Base-by-base conservation (phyloP, 2,113 vertebrate species). In the Crotalus tigris region DNA sequence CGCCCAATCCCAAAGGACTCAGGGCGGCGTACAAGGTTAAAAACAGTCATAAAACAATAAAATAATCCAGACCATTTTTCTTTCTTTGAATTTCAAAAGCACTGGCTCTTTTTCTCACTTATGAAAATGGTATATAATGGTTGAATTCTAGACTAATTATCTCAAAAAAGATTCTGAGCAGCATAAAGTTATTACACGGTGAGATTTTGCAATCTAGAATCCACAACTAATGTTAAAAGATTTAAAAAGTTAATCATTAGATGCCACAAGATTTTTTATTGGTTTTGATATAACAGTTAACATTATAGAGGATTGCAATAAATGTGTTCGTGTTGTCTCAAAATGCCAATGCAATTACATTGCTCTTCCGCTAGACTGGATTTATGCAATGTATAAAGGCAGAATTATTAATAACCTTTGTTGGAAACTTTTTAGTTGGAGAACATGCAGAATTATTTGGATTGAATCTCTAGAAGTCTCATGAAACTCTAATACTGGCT, bases 121-220 rank as follows among this genome's bases (percentile, higher is more conserved):
- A 53, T 24, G 88, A 64, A 96, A 95, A 90, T 59, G 94, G 90
- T 89, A 91, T 95, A 92, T 94, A 75, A 89, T 90, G 96, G 90
- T 92, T 93, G 94, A 89, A 93, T 88, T 96, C 89, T 54, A 58
- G 91, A 93, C 46, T 90, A 24, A 88, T 92, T 94, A 1, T 95
- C 9, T 92, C 75, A 81, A 39, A 81, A 75, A 81, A 81, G 17
- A 44, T 39, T 81, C 9, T 39, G 33, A 39, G 17, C 17, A 81
- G 33, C 75, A 21, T 39, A 8, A 81, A 39, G 17, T 21, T 81
- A 81, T 39, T 81, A 44, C 17, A 81, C 17, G 9, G n/a, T 81
- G 75, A 21, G 33, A 3, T 44, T 33, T 39, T 19, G 5, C 39
- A 17, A 81, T 21, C 33, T 81, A 44, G 75, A 44, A 81, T 81